phyloP scores from a whole-genome alignment of 2,888 invertebrate species.

The Heliconius hortense region DNA sequence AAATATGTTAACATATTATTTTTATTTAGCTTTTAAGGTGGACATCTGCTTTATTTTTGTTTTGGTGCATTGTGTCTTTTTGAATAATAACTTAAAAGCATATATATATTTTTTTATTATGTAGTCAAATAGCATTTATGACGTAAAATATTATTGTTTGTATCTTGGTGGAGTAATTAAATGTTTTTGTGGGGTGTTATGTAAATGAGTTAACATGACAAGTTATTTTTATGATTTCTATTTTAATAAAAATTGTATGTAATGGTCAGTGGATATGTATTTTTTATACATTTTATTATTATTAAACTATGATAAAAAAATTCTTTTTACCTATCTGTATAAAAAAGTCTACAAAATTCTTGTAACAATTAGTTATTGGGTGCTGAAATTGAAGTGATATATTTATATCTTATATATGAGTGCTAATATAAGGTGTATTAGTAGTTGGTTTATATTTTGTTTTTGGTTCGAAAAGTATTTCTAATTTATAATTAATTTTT shows the following conservation, averaged over 20 bases:
- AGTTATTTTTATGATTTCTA: not conserved
- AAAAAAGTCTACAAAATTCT: not conserved
- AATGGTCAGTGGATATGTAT: not conserved
- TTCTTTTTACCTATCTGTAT: not conserved
- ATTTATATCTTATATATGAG: not conserved
- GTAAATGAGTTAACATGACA: constrained; percentile 2
- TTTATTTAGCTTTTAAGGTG: constrained; percentile 17
- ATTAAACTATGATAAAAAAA: not conserved
- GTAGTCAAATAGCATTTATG: constrained; percentile 8
- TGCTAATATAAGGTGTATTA: not conserved
- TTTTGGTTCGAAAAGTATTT: not conserved
- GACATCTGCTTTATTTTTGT: constrained; percentile 4
- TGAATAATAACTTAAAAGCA: not conserved
- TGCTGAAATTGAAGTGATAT: constrained; percentile 16
- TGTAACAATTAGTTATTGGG: constrained; percentile 1
- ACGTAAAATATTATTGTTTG: not conserved
- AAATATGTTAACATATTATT: constrained; percentile 1
- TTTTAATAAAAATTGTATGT: not conserved
- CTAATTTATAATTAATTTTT: not conserved
- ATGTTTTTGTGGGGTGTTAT: not conserved
- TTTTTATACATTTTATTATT: constrained; percentile 9
- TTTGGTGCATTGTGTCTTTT: constrained; percentile 7
- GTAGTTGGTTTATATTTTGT: not conserved
- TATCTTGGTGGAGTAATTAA: not conserved
- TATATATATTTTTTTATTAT: constrained; percentile 4